Evolutionary conservation across 2,888 invertebrate species (phyloP).

Genomic region (Synanthedon andrenaeformis): DNA sequence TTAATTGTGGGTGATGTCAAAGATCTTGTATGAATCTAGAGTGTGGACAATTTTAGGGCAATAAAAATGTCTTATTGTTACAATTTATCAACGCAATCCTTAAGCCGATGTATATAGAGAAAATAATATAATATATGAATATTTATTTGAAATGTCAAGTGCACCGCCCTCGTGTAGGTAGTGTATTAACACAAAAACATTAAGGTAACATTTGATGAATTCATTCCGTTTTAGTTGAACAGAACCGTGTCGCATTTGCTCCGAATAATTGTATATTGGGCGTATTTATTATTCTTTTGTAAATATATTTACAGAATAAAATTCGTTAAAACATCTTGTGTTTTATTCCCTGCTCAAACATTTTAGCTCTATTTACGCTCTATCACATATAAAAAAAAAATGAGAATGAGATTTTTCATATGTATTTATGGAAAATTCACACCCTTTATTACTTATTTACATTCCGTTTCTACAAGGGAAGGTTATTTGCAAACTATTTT

Average conservation of each 20-base stretch:
- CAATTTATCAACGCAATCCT: slow-evolving; percentile 1
- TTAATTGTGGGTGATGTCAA: slow-evolving; percentile 10
- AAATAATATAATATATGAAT: slow-evolving; percentile 2
- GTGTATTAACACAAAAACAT: background rate
- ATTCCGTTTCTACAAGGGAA: too few relatives aligned
- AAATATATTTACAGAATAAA: slow-evolving; percentile 43
- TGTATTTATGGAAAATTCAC: too few relatives aligned
- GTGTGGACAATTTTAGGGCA: slow-evolving; percentile 24
- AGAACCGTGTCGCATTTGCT: slow-evolving; percentile 33
- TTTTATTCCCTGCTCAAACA: background rate
- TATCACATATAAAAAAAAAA: too few relatives aligned
- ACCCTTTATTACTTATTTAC: too few relatives aligned
- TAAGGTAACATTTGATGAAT: slow-evolving; percentile 6
- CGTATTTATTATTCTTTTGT: slow-evolving; percentile 55
- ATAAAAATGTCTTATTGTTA: slow-evolving; percentile 9
- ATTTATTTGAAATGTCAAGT: slow-evolving; percentile 3
- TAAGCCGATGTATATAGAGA: background rate
- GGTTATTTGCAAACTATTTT: too few relatives aligned
- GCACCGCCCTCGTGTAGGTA: slow-evolving; percentile 2
- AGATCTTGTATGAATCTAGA: slow-evolving; percentile 58
- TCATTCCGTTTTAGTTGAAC: slow-evolving; percentile 36
- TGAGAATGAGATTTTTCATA: too few relatives aligned
- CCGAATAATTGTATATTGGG: slow-evolving; percentile 28
- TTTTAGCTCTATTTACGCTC: too few relatives aligned
- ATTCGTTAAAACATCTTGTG: background rate